These are phyloP conservation scores for Hypanus sabinus DNA, from an alignment of 2,113 vertebrate genomes.

Conservation along the genomic window DNA sequence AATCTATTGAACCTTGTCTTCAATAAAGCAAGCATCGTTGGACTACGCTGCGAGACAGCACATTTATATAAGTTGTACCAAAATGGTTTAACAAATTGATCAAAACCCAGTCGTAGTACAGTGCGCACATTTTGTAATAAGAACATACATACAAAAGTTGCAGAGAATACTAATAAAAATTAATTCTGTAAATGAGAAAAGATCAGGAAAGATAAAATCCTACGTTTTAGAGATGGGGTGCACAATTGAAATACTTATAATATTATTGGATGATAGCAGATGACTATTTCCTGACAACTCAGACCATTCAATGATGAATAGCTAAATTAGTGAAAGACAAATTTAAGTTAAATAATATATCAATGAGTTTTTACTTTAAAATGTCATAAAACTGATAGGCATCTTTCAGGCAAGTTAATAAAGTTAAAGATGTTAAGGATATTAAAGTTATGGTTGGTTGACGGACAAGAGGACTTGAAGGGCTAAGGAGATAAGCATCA, in stretches of 20 bases:
- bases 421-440: not conserved
- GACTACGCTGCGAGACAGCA: not conserved
- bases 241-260: not conserved
- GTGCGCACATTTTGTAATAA: not conserved
- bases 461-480: not conserved
- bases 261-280: not conserved
- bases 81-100: not conserved
- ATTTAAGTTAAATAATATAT: not conserved
- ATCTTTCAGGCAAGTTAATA: not conserved
- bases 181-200: constrained; percentile 3
- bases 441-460: not conserved
- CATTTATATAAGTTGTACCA: not conserved
- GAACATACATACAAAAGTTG: not conserved
- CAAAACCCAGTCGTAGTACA: not conserved
- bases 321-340: not conserved
- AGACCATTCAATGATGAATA: not conserved
- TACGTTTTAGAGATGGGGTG: not conserved
- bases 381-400: not conserved
- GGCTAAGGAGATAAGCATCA: not conserved
- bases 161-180: not conserved
- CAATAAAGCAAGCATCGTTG: not conserved
- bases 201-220: not conserved
- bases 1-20: too few relatives aligned
- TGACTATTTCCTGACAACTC: too few relatives aligned
- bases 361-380: not conserved